Conservation (phyloP, 2,888 invertebrate species). For the Drosophila maculinotata region DNA sequence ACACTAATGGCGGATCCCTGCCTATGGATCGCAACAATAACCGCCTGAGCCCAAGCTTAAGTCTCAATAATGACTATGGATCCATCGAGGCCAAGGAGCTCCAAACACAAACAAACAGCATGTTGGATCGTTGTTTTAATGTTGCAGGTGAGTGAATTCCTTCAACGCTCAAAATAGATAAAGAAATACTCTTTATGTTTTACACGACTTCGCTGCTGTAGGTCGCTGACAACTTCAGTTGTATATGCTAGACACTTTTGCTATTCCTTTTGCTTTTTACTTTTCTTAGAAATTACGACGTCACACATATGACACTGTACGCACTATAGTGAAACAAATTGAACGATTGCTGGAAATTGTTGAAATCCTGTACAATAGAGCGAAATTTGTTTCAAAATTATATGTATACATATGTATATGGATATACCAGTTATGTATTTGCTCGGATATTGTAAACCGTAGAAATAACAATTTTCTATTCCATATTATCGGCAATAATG, state of each 20-base stretch:
- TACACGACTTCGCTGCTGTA: conserved; percentile 1
- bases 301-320: conserved; percentile 73
- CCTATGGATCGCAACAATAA: conserved; percentile 82
- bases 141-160: conserved; percentile 75
- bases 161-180: conserved; percentile 41
- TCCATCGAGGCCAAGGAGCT: conserved; percentile 52
- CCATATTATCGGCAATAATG: too few species aligned
- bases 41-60: conserved; percentile 58
- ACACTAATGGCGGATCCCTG: conserved; percentile 34
- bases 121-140: conserved; percentile 76
- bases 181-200: conserved; percentile 43
- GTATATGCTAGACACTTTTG: conserved; percentile 71
- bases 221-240: conserved; percentile 39
- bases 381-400: neutral
- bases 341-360: conserved; percentile 58
- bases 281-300: conserved; percentile 67
- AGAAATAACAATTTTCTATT: too few species aligned
- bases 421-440: too few species aligned
- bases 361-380: conserved; percentile 57
- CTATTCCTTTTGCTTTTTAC: conserved; percentile 45
- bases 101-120: too few species aligned
- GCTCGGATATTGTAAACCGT: too few species aligned
- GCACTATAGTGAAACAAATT: conserved; percentile 76
- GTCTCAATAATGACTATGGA: conserved; percentile 50
- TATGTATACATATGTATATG: neutral